These are phyloP conservation scores for Eriosoma lanigerum DNA, from an alignment of 1,140 invertebrate genomes.

Conservation along the genomic window DNA sequence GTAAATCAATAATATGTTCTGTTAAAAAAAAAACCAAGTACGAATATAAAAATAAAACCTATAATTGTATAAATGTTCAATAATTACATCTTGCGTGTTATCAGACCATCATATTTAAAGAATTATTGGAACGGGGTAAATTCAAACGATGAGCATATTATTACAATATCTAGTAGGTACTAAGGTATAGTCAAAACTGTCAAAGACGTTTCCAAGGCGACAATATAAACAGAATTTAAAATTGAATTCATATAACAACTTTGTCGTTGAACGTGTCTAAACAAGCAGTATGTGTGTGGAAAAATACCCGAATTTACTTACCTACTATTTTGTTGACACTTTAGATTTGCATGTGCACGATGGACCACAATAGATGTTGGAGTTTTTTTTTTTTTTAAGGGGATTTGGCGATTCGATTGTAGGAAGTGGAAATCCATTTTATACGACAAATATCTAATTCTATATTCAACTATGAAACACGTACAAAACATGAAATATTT, in stretches of 20 bases:
- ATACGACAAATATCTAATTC: not conserved
- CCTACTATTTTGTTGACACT: not conserved
- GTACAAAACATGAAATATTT: not conserved
- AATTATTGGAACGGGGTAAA: not conserved
- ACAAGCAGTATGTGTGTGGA: not conserved
- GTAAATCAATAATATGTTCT: too few relatives aligned
- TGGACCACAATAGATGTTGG: not conserved
- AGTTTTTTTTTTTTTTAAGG: not conserved
- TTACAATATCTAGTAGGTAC: not conserved
- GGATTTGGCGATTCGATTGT: not conserved
- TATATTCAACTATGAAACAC: not conserved
- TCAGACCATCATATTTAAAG: too few relatives aligned
- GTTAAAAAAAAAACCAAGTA: too few relatives aligned
- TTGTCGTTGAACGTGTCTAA: not conserved
- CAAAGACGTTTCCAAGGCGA: not conserved
- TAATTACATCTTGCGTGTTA: too few relatives aligned
- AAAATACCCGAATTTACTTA: constrained; percentile 16
- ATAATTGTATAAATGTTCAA: too few relatives aligned
- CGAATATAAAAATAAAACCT: too few relatives aligned
- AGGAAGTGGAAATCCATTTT: not conserved
- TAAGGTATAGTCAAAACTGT: too few relatives aligned
- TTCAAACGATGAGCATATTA: not conserved
- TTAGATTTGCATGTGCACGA: not conserved
- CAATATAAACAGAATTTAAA: not conserved
- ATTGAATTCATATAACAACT: not conserved